Evolutionary conservation across 2,113 vertebrate genomes (phyloP), one percentile per base, ranked within the genome.

Genomic region (Bungarus multicinctus): DNA sequence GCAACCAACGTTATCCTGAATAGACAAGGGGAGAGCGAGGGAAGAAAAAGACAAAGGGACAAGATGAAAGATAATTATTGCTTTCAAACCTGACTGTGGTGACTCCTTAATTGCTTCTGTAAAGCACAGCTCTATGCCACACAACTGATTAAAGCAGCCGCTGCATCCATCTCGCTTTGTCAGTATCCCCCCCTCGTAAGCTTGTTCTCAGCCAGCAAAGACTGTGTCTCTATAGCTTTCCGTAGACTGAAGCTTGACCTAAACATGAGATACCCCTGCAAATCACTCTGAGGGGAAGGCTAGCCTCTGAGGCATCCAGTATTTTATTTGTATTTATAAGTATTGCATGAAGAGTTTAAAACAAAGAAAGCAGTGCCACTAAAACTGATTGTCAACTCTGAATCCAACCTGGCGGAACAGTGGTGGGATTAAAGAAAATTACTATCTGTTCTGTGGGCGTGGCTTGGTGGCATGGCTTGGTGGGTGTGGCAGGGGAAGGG

Each of bases 171-270:
- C 90, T 91, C 87, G n/a, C 64, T 50, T 12, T 34, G 10, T 27
- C 55, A 39, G 3, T 85, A 10, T 96, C 89, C 89, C 90, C 90
- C 94, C 95, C 91, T 94, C 90, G 94, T 94, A 96, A 96, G 95
- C 85, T 95, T 95, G 96, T 95, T 96, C 91, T 91, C 64, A 96
- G 95, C 95, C 91, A 95, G 96, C 92, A 94, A 92, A 96, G 92
- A 94, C 95, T 94, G 91, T 81, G 94, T 93, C 91, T 25, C 89
- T 95, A 64, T 93, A 91, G 6, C 93, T 94, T 94, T 94, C 50
- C 95, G 11, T 87, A 39, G 6, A 53, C 0, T 69, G 94, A 92
- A 95, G 91, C 90, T 2, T 3, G 90, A 25, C 27, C 30, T 27
- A 89, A 91, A n/a, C 23, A 30, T 34, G 39, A 92, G 91, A 58